Evolutionary conservation across 1,140 invertebrate species (phyloP), one percentile per base, ranked within the genome.

Genomic region (Pseudomyrmex sp.): DNA sequence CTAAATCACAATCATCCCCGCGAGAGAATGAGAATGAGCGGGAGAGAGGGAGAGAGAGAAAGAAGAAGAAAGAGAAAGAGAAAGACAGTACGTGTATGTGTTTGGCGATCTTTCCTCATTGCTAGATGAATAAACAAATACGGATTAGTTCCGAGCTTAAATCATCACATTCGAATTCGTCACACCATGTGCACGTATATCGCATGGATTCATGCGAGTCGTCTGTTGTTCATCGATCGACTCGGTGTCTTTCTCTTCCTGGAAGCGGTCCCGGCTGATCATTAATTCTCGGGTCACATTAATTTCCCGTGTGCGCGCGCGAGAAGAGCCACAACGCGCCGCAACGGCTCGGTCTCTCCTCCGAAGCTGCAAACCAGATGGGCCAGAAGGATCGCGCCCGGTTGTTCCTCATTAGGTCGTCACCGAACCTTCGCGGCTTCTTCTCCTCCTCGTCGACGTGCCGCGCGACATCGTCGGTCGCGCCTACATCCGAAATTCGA

Each of bases 101-200:
- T 85, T 89, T 92, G 88, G 82, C 88, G 90, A 85, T 92, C 89
- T 88, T 88, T 88, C 83, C 84, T 86, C 84, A 88, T 82, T 92
- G 91, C 90, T 90, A 89, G 89, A 93, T 93, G 93, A 94, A 94
- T 94, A 94, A 94, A 94, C 93, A 94, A 94, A 94, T 93, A 91
- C 91, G 92, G 94, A 94, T 94, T 94, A 94, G 93, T 93, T 93
- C 83, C 87, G 85, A 76, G 88, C 82, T 91, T 94, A 94, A 94
- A 94, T 94, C 93, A 94, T 94, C 91, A 88, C 85, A 89, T 35
- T 35, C 35, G 88, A 93, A 93, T 91, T 94, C 88, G 92, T 94
- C 94, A 93, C 93, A 84, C 35, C 35, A 35, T 61, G 23, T 52
- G 20, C 66, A 46, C 5, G 50, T 50, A 58, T 23, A 73, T 74